Base-by-base conservation (phyloP, 64 coral and sea anemone species). In the Catalaphyllia jardinei region DNA sequence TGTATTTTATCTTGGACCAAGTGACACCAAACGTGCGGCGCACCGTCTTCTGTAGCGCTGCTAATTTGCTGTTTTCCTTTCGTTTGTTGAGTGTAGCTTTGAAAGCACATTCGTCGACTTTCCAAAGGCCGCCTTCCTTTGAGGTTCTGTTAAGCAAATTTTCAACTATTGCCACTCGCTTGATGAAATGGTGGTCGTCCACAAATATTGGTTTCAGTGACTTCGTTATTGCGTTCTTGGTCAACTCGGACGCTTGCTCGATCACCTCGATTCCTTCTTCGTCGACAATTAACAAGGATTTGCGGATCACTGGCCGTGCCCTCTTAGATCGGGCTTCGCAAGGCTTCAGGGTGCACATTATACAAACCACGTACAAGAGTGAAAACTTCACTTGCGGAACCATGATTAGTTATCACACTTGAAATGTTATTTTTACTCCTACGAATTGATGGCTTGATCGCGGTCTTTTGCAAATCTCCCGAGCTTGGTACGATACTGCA, bases 131-230 rank as follows among this genome's bases (percentile, higher is more conserved):
- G 30, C 94, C 91, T 39, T 91, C 91, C 28, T 83, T 93, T 6
- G 94, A 93, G 11, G 90, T 89, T 67, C 86, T 88, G 88, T 99
- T 99, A 35, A 91, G 71, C 10, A 85, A 81, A 6, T 80, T 81
- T 89, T 99, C 93, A 12, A 93, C 97, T 13, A 99, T 87, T 75
- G 97, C 97, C 29, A 99, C 93, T 30, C 97, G 94, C 59, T 95
- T 93, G 60, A 95, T 65, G 33, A 99, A 93, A 62, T 99, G 76
- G 27, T 93, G 83, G 29, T 99, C 97, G 10, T 95, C 85, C 54
- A 84, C 54, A 73, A 99, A 99, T 18, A 99, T 90, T 4, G 20
- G 62, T 39, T 71, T 67, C 10, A 22, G 51, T 4, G 81, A 17
- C 31, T 86, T 86, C 12, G 90, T 80, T 38, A 46, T 6, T 8